Evolutionary conservation across 2,113 vertebrate species (phyloP).

Genomic region (Argyrosomus japonicus): DNA sequence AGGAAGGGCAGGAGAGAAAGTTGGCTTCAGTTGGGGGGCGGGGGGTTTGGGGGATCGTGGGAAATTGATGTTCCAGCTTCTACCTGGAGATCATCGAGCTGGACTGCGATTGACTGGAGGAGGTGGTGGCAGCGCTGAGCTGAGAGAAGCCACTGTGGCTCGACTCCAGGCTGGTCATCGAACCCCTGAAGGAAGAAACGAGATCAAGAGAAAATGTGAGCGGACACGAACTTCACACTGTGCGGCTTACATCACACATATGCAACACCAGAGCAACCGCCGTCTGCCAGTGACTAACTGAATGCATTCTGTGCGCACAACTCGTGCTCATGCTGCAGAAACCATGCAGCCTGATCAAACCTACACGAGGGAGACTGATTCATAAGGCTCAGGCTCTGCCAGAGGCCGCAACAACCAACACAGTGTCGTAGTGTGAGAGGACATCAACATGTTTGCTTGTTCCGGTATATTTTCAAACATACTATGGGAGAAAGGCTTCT

Average conservation of each 20-base stretch:
- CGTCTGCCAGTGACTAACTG: constrained; percentile 20
- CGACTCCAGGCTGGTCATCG: constrained; percentile 98
- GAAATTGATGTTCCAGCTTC: constrained; percentile 61
- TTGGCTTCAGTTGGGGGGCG: constrained; percentile 18
- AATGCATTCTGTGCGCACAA: constrained; percentile 8
- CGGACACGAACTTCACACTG: neutral
- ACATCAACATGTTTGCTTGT: neutral
- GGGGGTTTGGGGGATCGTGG: constrained; percentile 10
- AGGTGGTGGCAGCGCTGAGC: constrained; percentile 95
- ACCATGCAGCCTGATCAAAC: constrained; percentile 63
- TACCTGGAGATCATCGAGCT: constrained; percentile 99
- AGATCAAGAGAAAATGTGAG: neutral
- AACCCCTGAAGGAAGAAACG: constrained; percentile 86
- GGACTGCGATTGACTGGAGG: constrained; percentile 95
- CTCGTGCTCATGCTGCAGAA: constrained; percentile 50
- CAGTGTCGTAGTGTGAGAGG: neutral
- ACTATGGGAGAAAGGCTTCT: neutral
- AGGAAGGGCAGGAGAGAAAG: constrained; percentile 10
- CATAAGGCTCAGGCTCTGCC: constrained; percentile 13
- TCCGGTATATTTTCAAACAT: neutral
- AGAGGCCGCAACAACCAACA: constrained; percentile 14
- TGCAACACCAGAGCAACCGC: neutral
- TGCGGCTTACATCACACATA: no score
- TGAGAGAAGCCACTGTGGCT: constrained; percentile 99
- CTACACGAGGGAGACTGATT: neutral